phyloP scores from a whole-genome alignment of 1,140 invertebrate genomes.

The Drosophila truncata region DNA sequence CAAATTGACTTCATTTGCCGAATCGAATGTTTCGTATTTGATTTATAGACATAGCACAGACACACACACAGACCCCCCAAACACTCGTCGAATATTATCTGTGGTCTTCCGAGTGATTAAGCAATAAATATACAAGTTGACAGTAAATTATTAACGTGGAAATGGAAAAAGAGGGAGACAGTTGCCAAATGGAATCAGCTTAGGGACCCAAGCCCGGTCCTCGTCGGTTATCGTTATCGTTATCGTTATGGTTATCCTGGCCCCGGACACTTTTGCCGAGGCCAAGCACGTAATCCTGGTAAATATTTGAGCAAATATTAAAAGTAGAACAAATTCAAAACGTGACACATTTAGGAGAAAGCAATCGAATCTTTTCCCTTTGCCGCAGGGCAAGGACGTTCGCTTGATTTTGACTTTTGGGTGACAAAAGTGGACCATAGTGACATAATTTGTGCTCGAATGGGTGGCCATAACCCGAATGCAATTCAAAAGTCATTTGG shows the following conservation, averaged over 20 bases:
- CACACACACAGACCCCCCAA: constrained; percentile 19
- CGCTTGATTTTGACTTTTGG: neutral
- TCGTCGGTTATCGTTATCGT: constrained; percentile 12
- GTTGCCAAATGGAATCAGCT: constrained; percentile 40
- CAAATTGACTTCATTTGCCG: constrained; percentile 54
- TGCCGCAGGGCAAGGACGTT: too few relatives aligned
- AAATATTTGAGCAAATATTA: constrained; percentile 79
- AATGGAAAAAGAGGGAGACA: constrained; percentile 15
- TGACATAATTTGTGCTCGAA: constrained; percentile 55
- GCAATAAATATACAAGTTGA: constrained; percentile 79
- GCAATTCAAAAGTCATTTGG: constrained; percentile 75
- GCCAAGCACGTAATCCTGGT: constrained; percentile 64
- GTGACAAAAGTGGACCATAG: constrained; percentile 30
- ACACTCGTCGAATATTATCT: constrained; percentile 65
- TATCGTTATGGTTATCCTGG: constrained; percentile 12
- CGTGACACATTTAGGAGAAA: constrained; percentile 66
- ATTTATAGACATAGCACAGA: constrained; percentile 54
- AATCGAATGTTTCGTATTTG: constrained; percentile 50
- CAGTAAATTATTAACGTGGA: constrained; percentile 75
- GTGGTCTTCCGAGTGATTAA: constrained; percentile 79
- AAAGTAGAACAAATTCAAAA: constrained; percentile 64
- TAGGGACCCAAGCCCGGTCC: constrained; percentile 15
- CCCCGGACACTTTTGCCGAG: constrained; percentile 34
- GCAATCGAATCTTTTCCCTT: constrained; percentile 49
- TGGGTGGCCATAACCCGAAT: constrained; percentile 43